These are phyloP conservation scores for Carettochelys insculpta DNA, from an alignment of 2,113 vertebrate genomes.

Conservation along the genomic window DNA sequence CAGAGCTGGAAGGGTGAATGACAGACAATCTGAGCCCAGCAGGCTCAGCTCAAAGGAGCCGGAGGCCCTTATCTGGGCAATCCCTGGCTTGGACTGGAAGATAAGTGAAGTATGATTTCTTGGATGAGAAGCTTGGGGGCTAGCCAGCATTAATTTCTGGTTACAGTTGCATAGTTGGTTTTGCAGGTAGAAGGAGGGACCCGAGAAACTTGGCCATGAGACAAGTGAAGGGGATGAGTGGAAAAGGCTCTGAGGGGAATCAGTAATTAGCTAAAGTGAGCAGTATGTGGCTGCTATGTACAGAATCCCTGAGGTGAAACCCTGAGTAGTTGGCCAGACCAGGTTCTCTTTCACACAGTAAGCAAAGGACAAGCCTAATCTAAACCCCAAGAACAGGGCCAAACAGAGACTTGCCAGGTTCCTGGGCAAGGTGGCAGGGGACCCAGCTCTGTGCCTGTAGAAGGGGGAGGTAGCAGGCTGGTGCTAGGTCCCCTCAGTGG, in stretches of 20 bases:
- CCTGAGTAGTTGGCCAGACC: background rate
- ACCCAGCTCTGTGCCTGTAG: too few relatives aligned
- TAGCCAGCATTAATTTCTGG: background rate
- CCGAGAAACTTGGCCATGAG: background rate
- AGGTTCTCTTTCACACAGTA: background rate
- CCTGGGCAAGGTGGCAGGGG: too few relatives aligned
- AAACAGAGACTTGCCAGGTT: too few relatives aligned
- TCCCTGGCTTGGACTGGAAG: background rate
- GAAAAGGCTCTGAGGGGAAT: background rate
- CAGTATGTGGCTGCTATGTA: background rate
- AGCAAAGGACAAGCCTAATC: background rate
- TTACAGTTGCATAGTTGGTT: background rate
- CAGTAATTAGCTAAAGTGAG: background rate
- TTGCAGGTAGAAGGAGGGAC: background rate
- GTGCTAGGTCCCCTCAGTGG: too few relatives aligned
- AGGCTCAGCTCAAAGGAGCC: too few relatives aligned
- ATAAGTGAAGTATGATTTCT: background rate
- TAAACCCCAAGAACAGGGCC: background rate
- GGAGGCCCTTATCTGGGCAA: too few relatives aligned
- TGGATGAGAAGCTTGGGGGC: background rate
- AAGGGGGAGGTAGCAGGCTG: too few relatives aligned
- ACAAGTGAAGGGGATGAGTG: background rate
- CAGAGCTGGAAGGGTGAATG: too few relatives aligned
- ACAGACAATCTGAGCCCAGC: too few relatives aligned
- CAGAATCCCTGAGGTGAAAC: background rate